These are phyloP conservation scores for Geophilus truncorum DNA, from an alignment of 2,888 invertebrate species.

Conservation along the genomic window DNA sequence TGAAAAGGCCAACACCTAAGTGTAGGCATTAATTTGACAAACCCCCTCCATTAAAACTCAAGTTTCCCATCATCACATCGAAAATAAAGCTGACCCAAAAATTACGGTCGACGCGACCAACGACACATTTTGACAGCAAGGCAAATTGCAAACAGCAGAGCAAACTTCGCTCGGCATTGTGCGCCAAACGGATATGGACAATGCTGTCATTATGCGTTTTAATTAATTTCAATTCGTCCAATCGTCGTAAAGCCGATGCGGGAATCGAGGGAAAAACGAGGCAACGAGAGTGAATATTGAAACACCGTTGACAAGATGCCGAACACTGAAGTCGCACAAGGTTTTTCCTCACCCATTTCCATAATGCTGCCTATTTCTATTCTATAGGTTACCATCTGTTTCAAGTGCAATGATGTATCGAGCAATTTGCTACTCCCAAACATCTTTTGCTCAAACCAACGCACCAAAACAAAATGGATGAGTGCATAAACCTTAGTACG, in stretches of 20 bases:
- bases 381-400: slow-evolving; percentile 24
- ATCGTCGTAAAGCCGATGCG: not conserved
- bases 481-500: not conserved
- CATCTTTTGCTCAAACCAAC: not conserved
- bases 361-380: slow-evolving; percentile 27
- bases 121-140: slow-evolving; percentile 12
- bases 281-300: not conserved
- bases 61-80: slow-evolving; percentile 4
- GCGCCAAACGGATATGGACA: not conserved
- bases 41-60: slow-evolving; percentile 27
- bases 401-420: slow-evolving; percentile 19
- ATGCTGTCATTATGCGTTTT: slow-evolving; percentile 21
- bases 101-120: not conserved
- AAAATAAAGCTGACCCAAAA: slow-evolving; percentile 6
- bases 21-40: slow-evolving; percentile 25
- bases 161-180: not conserved
- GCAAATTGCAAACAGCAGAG: not conserved
- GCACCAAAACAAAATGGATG: slow-evolving; percentile 5
- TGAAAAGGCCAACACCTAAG: slow-evolving; percentile 22
- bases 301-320: not conserved
- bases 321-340: not conserved
- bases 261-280: not conserved
- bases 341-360: not conserved
- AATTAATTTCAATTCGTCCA: slow-evolving; percentile 4
- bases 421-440: slow-evolving; percentile 13